Evolutionary conservation across 2,888 invertebrate genomes (phyloP).

Genomic region (Aelia acuminata): DNA sequence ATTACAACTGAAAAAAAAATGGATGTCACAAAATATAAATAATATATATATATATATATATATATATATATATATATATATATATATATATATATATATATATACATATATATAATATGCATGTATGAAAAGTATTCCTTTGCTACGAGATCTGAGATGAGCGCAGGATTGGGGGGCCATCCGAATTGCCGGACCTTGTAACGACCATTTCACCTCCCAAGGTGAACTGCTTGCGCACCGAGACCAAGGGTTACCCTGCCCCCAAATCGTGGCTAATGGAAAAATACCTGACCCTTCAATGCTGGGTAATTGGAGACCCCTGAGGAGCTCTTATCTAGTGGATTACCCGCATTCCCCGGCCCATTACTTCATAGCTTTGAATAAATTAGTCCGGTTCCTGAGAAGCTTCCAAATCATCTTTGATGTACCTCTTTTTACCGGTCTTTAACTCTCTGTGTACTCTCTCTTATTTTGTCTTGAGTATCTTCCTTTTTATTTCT

Average conservation of each 20-base stretch:
- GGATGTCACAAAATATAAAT: too few relatives aligned
- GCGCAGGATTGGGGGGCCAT: not conserved
- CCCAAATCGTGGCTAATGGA: slow-evolving; percentile 45
- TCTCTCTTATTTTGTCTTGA: slow-evolving; percentile 21
- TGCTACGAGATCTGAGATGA: too few relatives aligned
- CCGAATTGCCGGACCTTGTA: not conserved
- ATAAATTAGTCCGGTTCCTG: slow-evolving; percentile 36
- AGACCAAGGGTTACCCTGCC: slow-evolving; percentile 24
- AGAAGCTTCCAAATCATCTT: slow-evolving; percentile 35
- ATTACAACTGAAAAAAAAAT: too few relatives aligned
- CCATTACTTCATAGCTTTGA: slow-evolving; percentile 48
- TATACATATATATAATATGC: too few relatives aligned
- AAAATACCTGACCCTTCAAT: slow-evolving; percentile 44
- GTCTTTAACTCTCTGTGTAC: slow-evolving; percentile 38
- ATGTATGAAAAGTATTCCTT: too few relatives aligned
- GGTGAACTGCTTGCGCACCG: not conserved
- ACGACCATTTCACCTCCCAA: slow-evolving; percentile 1
- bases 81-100: too few relatives aligned
- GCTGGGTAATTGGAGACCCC: slow-evolving; percentile 26
- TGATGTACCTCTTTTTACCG: slow-evolving; percentile 34
- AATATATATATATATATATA: too few relatives aligned
- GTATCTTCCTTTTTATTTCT: not conserved
- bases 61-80: too few relatives aligned
- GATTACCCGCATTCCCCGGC: slow-evolving; percentile 8
- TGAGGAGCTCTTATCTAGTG: slow-evolving; percentile 32